phyloP scores from a whole-genome alignment of 2,888 invertebrate species.

The Amphiduros pacificus region DNA sequence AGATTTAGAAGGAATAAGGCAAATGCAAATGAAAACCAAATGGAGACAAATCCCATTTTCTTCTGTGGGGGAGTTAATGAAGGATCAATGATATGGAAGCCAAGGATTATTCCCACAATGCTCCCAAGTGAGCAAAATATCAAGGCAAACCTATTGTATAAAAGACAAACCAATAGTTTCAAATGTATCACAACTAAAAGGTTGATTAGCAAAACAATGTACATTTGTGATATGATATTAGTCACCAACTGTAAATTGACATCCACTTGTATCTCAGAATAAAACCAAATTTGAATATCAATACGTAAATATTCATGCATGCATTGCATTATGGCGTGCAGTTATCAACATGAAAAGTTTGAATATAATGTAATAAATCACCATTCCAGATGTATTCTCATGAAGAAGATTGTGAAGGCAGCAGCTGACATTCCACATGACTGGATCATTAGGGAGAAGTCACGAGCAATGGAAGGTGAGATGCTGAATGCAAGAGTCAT shows the following conservation, averaged over 20 bases:
- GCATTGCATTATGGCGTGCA: too few species aligned
- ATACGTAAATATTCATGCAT: too few species aligned
- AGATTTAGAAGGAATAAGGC: conserved; percentile 48
- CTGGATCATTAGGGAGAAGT: conserved; percentile 18
- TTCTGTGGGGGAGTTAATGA: conserved; percentile 38
- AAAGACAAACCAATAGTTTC: too few species aligned
- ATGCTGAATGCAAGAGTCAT: conserved; percentile 8
- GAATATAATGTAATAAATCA: too few species aligned
- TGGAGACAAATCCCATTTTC: conserved; percentile 53
- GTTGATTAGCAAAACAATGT: too few species aligned
- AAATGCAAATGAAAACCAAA: conserved; percentile 52
- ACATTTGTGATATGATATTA: too few species aligned
- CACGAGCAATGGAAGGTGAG: conserved; percentile 2
- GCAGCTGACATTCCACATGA: conserved; percentile 12
- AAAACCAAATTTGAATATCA: too few species aligned
- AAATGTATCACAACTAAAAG: too few species aligned
- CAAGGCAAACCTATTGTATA: too few species aligned
- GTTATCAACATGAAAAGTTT: too few species aligned
- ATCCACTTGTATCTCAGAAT: too few species aligned
- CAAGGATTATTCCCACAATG: conserved; percentile 45
- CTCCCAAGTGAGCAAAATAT: conserved; percentile 31
- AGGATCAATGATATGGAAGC: conserved; percentile 41
- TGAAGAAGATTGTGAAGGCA: conserved; percentile 17
- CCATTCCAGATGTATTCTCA: conserved; percentile 7
- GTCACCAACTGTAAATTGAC: too few species aligned